Conservation (phyloP, 30 jellyfish, hydroid and myxozoan genomes). For the Chironex yamaguchii region DNA sequence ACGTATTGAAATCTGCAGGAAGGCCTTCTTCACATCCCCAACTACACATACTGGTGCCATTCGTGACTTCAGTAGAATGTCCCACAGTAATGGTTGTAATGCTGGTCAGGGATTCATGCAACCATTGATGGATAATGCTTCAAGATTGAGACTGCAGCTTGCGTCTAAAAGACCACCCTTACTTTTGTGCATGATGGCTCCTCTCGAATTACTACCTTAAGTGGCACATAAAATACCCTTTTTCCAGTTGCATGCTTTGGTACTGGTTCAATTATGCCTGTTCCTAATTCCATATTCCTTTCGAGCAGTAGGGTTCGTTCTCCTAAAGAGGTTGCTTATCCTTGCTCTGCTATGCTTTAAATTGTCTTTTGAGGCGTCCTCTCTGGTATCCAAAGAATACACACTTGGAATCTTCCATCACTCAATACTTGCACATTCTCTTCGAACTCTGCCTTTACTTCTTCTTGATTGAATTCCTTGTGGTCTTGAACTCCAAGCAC, state of each 20-base stretch:
- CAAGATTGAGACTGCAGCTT: too few relatives aligned
- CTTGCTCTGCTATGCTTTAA: conserved; percentile 64
- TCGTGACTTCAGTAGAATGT: not conserved
- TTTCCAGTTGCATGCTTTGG: too few relatives aligned
- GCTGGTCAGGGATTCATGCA: not conserved
- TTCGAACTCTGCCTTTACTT: conserved; percentile 15
- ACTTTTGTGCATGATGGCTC: too few relatives aligned
- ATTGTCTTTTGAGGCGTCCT: conserved; percentile 60
- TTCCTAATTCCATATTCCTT: too few relatives aligned
- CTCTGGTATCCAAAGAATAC: conserved; percentile 59
- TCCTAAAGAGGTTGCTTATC: conserved; percentile 13
- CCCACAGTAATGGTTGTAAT: not conserved
- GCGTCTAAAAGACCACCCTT: too few relatives aligned
- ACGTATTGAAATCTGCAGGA: conserved; percentile 29
- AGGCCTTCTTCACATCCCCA: conserved; percentile 26
- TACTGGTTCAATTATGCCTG: too few relatives aligned
- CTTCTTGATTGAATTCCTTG: conserved; percentile 55
- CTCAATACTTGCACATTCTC: conserved; percentile 26
- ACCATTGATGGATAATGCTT: not conserved
- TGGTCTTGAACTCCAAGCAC: conserved; percentile 50
- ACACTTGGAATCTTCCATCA: conserved; percentile 27
- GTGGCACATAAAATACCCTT: too few relatives aligned
- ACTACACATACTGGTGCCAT: not conserved
- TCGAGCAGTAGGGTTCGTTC: too few relatives aligned
- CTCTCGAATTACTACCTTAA: too few relatives aligned